Conservation (phyloP, 2,888 invertebrate species). For the Agrochola circellaris region DNA sequence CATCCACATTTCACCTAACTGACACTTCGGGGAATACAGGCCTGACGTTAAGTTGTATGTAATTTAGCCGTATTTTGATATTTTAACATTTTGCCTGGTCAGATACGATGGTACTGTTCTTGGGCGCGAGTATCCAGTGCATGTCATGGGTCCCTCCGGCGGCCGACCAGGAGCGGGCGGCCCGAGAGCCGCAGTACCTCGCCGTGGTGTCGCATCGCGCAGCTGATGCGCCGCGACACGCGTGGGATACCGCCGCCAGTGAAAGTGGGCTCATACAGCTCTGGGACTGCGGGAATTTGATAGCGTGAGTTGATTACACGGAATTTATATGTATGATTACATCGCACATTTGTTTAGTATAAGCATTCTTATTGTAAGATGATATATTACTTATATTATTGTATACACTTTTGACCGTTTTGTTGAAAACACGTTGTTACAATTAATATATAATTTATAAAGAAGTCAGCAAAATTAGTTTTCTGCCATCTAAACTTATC, state of each 20-base stretch:
- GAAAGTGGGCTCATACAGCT: slow-evolving; percentile 92
- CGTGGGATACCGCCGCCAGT: slow-evolving; percentile 76
- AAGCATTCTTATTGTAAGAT: neutral
- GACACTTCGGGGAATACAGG: no score
- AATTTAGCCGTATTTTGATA: neutral
- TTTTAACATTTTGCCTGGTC: neutral
- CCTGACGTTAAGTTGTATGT: neutral
- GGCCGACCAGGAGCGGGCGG: slow-evolving; percentile 45
- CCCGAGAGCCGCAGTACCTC: slow-evolving; percentile 85
- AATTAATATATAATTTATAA: neutral
- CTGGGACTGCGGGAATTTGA: slow-evolving; percentile 91
- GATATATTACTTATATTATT: neutral
- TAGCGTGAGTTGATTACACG: slow-evolving; percentile 72
- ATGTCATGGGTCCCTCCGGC: slow-evolving; percentile 89
- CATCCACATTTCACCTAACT: no score
- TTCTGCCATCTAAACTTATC: neutral
- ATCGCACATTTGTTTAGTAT: neutral
- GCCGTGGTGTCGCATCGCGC: slow-evolving; percentile 90
- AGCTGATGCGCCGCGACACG: slow-evolving; percentile 87
- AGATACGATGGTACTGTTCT: slow-evolving; percentile 75
- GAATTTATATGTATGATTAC: neutral
- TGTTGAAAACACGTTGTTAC: neutral
- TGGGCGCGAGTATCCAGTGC: slow-evolving; percentile 91
- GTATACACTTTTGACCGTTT: neutral
- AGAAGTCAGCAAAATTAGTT: neutral